Conservation (phyloP, 2,797 vertebrate species). For the Coreius guichenoti region DNA sequence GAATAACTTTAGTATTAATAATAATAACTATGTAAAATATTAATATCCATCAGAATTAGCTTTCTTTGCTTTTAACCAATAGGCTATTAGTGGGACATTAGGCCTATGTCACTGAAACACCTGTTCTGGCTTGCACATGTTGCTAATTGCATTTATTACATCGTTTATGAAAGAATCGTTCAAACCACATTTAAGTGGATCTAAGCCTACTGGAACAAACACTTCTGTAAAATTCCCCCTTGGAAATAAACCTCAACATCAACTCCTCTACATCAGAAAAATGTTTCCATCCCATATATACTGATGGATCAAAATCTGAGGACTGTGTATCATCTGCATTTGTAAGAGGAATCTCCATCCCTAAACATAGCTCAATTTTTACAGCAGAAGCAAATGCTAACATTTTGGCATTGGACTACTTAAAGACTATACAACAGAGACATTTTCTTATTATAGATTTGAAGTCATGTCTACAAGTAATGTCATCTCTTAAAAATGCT, state of each 20-base stretch:
- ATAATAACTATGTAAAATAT: background rate
- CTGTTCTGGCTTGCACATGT: conserved; percentile 31
- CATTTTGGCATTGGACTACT: background rate
- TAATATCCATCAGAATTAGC: background rate
- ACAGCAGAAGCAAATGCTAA: background rate
- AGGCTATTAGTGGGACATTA: background rate
- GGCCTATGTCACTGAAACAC: conserved; percentile 37
- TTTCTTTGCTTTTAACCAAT: background rate
- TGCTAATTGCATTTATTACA: background rate
- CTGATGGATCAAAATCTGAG: background rate
- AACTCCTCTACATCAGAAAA: background rate
- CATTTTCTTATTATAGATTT: background rate
- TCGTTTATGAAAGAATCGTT: no score
- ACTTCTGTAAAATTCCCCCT: background rate
- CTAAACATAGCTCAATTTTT: background rate
- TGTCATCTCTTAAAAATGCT: background rate
- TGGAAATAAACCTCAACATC: background rate
- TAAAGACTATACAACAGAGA: background rate
- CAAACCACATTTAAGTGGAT: no score
- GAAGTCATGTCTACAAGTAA: background rate
- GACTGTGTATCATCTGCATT: background rate
- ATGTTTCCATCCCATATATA: background rate
- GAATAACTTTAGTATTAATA: background rate
- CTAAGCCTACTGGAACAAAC: background rate
- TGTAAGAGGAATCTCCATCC: background rate